phyloP scores from a whole-genome alignment of 2,113 vertebrate species.

The Cynoglossus semilaevis region DNA sequence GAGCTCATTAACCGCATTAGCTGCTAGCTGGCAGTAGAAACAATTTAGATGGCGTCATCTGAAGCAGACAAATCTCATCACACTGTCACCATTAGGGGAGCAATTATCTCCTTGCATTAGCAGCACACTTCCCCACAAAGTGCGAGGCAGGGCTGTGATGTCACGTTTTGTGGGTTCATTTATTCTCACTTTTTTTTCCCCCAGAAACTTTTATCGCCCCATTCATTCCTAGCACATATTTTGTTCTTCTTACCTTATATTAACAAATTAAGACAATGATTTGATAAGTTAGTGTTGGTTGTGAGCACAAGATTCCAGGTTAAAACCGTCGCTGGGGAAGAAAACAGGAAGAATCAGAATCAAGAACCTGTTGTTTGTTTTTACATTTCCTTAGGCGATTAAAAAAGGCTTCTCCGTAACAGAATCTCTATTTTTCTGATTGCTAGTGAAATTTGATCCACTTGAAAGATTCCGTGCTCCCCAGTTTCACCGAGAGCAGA shows the following conservation, averaged over 20 bases:
- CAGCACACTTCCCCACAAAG: conserved; percentile 31
- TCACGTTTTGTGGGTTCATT: conserved; percentile 16
- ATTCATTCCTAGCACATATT: too few relatives aligned
- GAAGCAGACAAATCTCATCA: conserved; percentile 42
- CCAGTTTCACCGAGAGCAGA: conserved; percentile 55
- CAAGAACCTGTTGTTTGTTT: conserved; percentile 42
- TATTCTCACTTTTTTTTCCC: background rate
- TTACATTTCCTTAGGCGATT: conserved; percentile 31
- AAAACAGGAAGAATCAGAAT: conserved; percentile 17
- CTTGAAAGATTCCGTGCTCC: conserved; percentile 59
- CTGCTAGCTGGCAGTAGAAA: conserved; percentile 12
- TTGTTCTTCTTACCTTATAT: too few relatives aligned
- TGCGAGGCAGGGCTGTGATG: conserved; percentile 25
- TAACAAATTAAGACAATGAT: too few relatives aligned
- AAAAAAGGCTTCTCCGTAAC: conserved; percentile 25
- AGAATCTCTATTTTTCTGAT: conserved; percentile 37
- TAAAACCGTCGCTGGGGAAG: too few relatives aligned
- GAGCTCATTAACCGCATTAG: conserved; percentile 39
- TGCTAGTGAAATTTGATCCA: conserved; percentile 60
- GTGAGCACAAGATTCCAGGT: too few relatives aligned
- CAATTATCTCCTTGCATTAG: conserved; percentile 63
- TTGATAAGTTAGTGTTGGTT: too few relatives aligned
- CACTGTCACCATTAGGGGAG: conserved; percentile 52
- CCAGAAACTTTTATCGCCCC: background rate
- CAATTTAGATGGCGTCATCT: conserved; percentile 27